Conservation (phyloP, 2,113 vertebrate species). For the Capreolus pygargus region DNA sequence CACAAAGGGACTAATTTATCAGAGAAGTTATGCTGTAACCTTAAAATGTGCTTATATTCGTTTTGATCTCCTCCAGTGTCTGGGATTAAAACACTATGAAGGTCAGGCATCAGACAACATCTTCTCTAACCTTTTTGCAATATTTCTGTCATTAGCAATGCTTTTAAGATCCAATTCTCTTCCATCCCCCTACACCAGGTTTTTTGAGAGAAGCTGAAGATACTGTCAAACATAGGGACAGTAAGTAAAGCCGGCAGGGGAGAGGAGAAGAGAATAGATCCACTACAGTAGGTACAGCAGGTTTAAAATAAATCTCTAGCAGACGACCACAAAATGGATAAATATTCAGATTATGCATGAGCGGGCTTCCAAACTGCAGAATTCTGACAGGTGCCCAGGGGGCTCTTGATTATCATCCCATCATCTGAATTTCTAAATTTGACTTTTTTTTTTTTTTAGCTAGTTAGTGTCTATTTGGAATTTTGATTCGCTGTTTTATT, state of each 20-base stretch:
- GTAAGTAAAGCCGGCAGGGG: not conserved
- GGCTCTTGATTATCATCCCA: constrained; percentile 60
- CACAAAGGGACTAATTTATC: constrained; percentile 67
- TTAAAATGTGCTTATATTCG: constrained; percentile 57
- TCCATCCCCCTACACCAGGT: not conserved
- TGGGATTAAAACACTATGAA: constrained; percentile 62
- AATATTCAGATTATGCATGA: constrained; percentile 72
- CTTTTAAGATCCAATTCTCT: constrained; percentile 42
- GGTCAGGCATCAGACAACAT: constrained; percentile 57
- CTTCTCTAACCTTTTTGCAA: constrained; percentile 50
- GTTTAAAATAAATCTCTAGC: constrained; percentile 66
- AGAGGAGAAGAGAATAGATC: not conserved
- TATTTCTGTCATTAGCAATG: constrained; percentile 65
- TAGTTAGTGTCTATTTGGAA: constrained; percentile 4
- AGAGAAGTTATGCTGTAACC: constrained; percentile 62
- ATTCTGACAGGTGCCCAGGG: constrained; percentile 66
- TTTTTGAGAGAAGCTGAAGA: not conserved
- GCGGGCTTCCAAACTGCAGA: constrained; percentile 56
- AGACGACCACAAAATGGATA: constrained; percentile 60
- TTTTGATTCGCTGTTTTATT: constrained; percentile 45
- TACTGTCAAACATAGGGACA: constrained; percentile 47
- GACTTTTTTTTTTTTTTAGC: constrained; percentile 49
- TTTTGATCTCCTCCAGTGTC: constrained; percentile 58
- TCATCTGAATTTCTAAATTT: constrained; percentile 65
- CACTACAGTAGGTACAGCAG: constrained; percentile 35